These are phyloP conservation scores for Naso thynnoides DNA, from an alignment of 2,797 vertebrate genomes.

Conservation along the genomic window DNA sequence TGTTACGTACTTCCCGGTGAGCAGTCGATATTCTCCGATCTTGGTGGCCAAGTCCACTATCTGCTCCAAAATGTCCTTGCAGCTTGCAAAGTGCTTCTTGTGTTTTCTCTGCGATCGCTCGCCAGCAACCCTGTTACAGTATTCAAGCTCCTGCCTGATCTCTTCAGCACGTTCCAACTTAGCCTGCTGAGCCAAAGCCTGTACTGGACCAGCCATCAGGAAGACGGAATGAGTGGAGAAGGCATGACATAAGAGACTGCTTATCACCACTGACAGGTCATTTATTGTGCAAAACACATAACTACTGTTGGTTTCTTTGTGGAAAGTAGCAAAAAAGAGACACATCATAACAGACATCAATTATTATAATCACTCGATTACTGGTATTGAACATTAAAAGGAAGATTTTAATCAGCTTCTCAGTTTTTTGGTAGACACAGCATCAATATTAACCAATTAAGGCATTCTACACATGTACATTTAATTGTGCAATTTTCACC, in stretches of 20 bases:
- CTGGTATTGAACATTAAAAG: background rate
- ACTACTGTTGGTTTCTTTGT: background rate
- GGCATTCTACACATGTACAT: background rate
- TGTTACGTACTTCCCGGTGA: conserved; percentile 90
- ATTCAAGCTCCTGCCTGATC: conserved; percentile 84
- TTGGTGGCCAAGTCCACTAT: conserved; percentile 92
- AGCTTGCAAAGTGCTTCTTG: conserved; percentile 87
- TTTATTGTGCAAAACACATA: conserved; percentile 40
- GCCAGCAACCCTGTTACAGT: conserved; percentile 81
- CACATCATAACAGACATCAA: background rate
- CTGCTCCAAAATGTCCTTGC: conserved; percentile 87
- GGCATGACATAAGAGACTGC: conserved; percentile 19
- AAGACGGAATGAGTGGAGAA: conserved; percentile 44
- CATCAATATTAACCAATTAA: conserved; percentile 15
- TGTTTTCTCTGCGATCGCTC: conserved; percentile 84
- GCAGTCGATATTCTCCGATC: conserved; percentile 88
- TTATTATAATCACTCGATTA: background rate
- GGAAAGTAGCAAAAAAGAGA: background rate
- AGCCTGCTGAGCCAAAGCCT: conserved; percentile 89
- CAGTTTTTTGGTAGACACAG: background rate
- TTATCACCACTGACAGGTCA: conserved; percentile 10
- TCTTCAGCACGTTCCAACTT: conserved; percentile 85
- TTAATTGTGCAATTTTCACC: background rate
- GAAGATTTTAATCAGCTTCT: background rate
- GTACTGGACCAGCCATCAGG: conserved; percentile 47